These are phyloP conservation scores for Anas bahamensis DNA, from an alignment of 2,797 vertebrate genomes.

Conservation along the genomic window DNA sequence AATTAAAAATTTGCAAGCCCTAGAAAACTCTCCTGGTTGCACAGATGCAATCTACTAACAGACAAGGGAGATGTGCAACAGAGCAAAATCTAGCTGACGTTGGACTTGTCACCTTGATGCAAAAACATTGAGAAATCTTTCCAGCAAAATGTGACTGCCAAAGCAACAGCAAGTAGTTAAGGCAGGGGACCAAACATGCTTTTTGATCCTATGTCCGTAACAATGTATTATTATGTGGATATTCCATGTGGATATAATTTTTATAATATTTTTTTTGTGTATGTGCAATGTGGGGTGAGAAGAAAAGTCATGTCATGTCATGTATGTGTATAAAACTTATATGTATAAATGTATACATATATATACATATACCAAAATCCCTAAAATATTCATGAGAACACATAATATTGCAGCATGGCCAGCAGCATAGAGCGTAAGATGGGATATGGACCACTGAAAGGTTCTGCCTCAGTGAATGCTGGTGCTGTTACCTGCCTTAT, in stretches of 20 bases:
- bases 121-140: neutral
- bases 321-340: neutral
- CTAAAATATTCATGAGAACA: neutral
- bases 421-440: neutral
- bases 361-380: neutral
- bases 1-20: neutral
- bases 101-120: neutral
- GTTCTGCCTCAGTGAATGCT: rapidly evolving
- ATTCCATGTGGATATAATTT: neutral
- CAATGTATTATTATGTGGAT: rapidly evolving
- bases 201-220: neutral
- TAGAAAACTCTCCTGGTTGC: neutral
- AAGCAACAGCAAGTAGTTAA: neutral
- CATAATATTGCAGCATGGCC: neutral
- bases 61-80: neutral
- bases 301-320: neutral
- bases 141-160: neutral
- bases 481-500: neutral
- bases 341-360: neutral
- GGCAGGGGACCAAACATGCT: neutral
- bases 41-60: neutral
- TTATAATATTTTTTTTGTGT: neutral
- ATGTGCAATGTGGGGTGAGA: neutral
- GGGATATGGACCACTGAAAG: neutral
- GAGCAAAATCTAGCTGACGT: neutral